Base-by-base conservation (phyloP, 2,888 invertebrate species). In the Chaitophorus viminalis region DNA sequence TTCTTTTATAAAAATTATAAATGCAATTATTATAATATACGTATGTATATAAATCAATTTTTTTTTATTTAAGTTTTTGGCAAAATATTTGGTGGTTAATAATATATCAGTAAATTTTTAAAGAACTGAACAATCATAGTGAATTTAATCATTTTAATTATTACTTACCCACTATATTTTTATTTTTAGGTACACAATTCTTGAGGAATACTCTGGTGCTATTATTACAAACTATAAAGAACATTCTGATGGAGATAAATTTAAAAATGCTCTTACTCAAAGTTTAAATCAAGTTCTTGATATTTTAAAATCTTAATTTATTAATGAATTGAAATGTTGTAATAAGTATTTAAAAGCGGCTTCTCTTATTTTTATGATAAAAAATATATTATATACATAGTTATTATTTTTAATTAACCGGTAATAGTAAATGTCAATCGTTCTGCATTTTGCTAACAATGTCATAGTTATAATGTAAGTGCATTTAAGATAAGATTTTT, bases 131-230 rank as follows among this genome's bases (percentile, higher is more conserved):
- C n/a, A n/a, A n/a, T n/a, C n/a, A n/a, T n/a, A 54, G 11, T 54
- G 54, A 54, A 60, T 60, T 8, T 2, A 77, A 46, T 36, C 0
- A 72, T 82, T 76, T 39, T 82, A 68, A 82, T 46, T 36, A 68
- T 46, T 81, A 65, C 75, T 89, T 88, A 86, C 89, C 89, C n/a
- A n/a, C n/a, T n/a, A 72, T 89, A 91, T 91, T 78, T 92, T 92
- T 90, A 92, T 92, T 90, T 92, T 91, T 91, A 98, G 97, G 82
- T 99, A 99, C 91, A 95, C 95, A 86, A 97, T 98, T 68, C 95
- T 95, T 90, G 94, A 96, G 52, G 94, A 96, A 90, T 94, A 94
- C 90, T 92, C 98, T 54, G 98, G 98, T 25, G 95, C 95, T 75
- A 94, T 97, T 79, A 95, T 97, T 17, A 95, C 97, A 0, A 95